Evolutionary conservation across 2,888 invertebrate genomes (phyloP), one percentile per base, ranked within the genome.

Genomic region (Saturnia pavonia): DNA sequence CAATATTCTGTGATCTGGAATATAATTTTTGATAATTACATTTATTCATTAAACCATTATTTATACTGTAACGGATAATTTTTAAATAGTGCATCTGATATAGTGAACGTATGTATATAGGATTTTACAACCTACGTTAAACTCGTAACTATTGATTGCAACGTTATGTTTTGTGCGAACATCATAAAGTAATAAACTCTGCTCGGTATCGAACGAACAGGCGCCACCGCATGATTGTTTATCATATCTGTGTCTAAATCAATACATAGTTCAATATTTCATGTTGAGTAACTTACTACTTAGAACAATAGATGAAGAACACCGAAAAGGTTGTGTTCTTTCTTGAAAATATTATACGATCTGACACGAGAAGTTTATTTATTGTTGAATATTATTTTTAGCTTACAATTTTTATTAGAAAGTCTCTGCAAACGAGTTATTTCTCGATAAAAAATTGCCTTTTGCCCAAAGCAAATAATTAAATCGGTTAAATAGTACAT

Each of bases 161-260:
- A 65, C 40, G 65, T 69, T 66, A 69, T 63, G 60, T 63, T 69
- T n/a, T 40, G 40, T 66, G 51, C 66, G 51, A 70, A 70, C 70
- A 68, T 34, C 27, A n/a, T n/a, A n/a, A n/a, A n/a, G n/a, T n/a
- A n/a, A n/a, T n/a, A n/a, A n/a, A n/a, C n/a, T 14, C 45, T 45
- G 70, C 42, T 34, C 22, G 12, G 25, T 60, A 27, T 60, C 40
- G n/a, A 19, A n/a, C 8, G 45, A 70, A 76, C 73, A 76, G 74
- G 78, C 75, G 75, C 77, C 73, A 74, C 72, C 71, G 72, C 66
- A 75, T 78, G 78, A 81, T 83, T 80, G 80, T 79, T 80, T 74
- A 77, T 80, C 75, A 72, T 81, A 81, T 82, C 82, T 73, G 76
- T 76, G 81, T 81, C 74, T 74, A 74, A 81, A 86, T 85, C 84